phyloP scores from a whole-genome alignment of 2,797 vertebrate species.

The Scarus forsteni region DNA sequence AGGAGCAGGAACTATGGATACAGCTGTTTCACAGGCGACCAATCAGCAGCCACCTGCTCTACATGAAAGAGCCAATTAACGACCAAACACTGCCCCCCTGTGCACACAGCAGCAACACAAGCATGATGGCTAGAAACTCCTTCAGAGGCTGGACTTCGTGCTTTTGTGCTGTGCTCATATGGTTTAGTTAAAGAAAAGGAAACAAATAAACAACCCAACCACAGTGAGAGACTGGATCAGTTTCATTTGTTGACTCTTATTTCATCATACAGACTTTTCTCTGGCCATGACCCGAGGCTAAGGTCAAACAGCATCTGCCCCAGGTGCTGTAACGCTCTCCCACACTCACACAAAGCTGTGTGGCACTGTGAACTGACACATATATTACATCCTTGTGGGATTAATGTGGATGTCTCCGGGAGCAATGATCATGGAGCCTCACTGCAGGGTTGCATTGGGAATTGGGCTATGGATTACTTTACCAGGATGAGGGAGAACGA shows the following conservation, averaged over 20 bases:
- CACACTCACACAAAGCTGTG: too few relatives aligned
- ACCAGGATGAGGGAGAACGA: too few relatives aligned
- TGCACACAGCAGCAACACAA: slow-evolving; percentile 29
- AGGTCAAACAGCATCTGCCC: background rate
- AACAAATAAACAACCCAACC: background rate
- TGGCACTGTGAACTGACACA: too few relatives aligned
- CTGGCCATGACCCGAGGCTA: background rate
- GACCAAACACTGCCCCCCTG: slow-evolving; percentile 73
- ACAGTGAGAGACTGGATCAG: background rate
- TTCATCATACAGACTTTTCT: background rate
- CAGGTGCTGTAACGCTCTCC: background rate
- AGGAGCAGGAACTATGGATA: slow-evolving; percentile 73
- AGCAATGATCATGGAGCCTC: too few relatives aligned
- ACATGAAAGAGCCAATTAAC: slow-evolving; percentile 53
- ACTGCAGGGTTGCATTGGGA: too few relatives aligned
- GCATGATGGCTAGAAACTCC: background rate
- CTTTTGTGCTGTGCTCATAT: background rate
- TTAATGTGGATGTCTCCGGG: too few relatives aligned
- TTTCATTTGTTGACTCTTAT: background rate
- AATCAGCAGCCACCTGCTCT: slow-evolving; percentile 64
- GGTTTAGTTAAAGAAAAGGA: background rate
- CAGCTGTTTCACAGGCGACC: slow-evolving; percentile 78
- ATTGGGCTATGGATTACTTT: too few relatives aligned
- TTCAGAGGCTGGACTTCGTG: background rate
- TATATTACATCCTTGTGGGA: too few relatives aligned